A percentile compares a stretch with the other conserved stretches of the same genome.
These are phyloP conservation scores for Zaprionus gabonicus DNA, from an alignment of 1,140 invertebrate species.

Conservation along the genomic window DNA sequence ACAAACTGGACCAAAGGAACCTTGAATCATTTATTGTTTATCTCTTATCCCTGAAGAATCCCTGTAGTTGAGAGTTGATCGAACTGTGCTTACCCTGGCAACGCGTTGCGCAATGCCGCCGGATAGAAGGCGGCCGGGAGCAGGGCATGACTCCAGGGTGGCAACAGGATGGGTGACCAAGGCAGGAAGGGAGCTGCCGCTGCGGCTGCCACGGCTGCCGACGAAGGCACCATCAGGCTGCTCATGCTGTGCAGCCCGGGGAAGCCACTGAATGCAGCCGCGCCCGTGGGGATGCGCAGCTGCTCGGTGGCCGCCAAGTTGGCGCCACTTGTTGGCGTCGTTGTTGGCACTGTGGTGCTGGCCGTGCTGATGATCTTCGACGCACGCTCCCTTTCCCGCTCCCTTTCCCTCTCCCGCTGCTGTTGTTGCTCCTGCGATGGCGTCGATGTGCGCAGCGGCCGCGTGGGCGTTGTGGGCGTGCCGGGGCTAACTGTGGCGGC, in stretches of 20 bases:
- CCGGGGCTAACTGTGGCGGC: slow-evolving; percentile 56
- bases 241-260: slow-evolving; percentile 79
- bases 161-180: slow-evolving; percentile 86
- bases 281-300: slow-evolving; percentile 75
- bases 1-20: too few species aligned
- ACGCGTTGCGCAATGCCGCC: slow-evolving; percentile 86
- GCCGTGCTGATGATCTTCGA: slow-evolving; percentile 62
- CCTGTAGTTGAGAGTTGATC: background rate
- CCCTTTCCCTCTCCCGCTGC: slow-evolving; percentile 16
- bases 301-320: slow-evolving; percentile 61
- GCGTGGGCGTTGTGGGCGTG: slow-evolving; percentile 62
- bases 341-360: slow-evolving; percentile 73
- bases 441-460: slow-evolving; percentile 72
- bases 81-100: slow-evolving; percentile 85
- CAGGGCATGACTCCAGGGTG: slow-evolving; percentile 86
- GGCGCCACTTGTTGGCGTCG: slow-evolving; percentile 51
- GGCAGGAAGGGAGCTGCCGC: slow-evolving; percentile 85
- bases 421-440: slow-evolving; percentile 53
- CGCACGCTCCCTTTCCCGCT: slow-evolving; percentile 21
- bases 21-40: background rate
- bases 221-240: slow-evolving; percentile 85
- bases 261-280: slow-evolving; percentile 77
- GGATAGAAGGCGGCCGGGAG: slow-evolving; percentile 86
- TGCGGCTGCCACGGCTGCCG: slow-evolving; percentile 84
- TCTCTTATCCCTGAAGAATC: background rate